Evolutionary conservation across 35 echinoderm and acorn worm species (phyloP).

Genomic region (Stichopus chloronotus): DNA sequence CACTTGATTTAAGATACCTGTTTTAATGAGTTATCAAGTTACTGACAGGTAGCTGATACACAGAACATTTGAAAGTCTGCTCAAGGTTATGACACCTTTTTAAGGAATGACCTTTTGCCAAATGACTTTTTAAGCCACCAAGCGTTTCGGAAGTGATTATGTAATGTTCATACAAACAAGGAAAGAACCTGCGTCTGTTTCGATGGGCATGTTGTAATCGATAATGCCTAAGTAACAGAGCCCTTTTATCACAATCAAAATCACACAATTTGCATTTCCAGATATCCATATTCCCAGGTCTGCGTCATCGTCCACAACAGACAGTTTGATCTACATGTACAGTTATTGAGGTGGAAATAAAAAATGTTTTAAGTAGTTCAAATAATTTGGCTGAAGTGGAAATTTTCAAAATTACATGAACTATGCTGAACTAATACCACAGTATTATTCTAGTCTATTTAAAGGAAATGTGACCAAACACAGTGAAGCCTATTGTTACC

Average conservation of each 20-base stretch:
- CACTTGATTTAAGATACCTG: background rate
- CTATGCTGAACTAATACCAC: no score
- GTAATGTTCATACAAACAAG: background rate
- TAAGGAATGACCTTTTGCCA: background rate
- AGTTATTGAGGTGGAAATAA: no score
- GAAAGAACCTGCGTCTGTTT: background rate
- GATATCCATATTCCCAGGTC: no score
- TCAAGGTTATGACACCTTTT: background rate
- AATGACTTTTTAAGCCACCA: background rate
- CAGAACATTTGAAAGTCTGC: background rate
- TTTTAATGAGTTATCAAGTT: background rate
- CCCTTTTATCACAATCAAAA: background rate
- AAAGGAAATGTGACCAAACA: no score
- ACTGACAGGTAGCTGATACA: background rate
- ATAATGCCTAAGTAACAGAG: background rate
- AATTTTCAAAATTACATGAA: no score
- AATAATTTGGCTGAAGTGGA: no score
- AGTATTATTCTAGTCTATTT: no score
- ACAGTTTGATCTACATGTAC: no score
- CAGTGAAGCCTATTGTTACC: no score
- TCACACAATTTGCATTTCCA: background rate
- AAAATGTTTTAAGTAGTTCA: no score
- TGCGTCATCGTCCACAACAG: no score
- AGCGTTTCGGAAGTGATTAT: background rate
- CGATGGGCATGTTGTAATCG: background rate